Evolutionary conservation across 2,113 vertebrate genomes (phyloP).

Genomic region (Anguilla japonica): DNA sequence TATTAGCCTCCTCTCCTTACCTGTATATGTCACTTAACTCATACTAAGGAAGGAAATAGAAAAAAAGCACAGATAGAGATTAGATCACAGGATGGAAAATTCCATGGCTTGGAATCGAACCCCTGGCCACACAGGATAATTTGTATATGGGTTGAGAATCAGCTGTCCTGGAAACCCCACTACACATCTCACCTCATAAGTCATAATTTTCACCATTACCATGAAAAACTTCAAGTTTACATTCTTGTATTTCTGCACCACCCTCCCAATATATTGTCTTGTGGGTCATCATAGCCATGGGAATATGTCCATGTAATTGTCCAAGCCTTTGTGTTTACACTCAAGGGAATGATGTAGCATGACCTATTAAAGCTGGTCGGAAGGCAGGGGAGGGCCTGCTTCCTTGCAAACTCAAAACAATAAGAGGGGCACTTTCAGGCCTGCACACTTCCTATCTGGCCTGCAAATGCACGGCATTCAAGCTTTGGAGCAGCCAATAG

Average conservation of each 20-base stretch:
- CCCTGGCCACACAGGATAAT: too few relatives aligned
- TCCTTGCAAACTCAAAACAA: slow-evolving; percentile 53
- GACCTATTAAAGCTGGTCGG: slow-evolving; percentile 43
- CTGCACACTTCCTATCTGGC: slow-evolving; percentile 43
- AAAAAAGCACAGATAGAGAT: too few relatives aligned
- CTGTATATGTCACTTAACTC: too few relatives aligned
- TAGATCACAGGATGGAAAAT: too few relatives aligned
- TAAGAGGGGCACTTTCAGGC: slow-evolving; percentile 36
- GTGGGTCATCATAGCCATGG: slow-evolving; percentile 6
- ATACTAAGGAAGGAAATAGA: too few relatives aligned
- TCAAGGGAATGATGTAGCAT: slow-evolving; percentile 30
- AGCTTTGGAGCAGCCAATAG: background rate
- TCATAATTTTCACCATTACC: background rate
- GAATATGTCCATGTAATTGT: background rate
- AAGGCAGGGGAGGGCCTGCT: slow-evolving; percentile 47
- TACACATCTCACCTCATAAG: background rate
- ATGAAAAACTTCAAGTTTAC: background rate
- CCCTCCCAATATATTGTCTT: slow-evolving; percentile 32
- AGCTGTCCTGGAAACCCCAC: too few relatives aligned
- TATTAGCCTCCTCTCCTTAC: too few relatives aligned
- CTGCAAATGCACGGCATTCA: slow-evolving; percentile 15
- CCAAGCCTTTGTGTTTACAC: slow-evolving; percentile 16
- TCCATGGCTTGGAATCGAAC: too few relatives aligned
- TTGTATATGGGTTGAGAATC: too few relatives aligned
- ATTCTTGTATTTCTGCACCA: slow-evolving; percentile 29